Evolutionary conservation across 2,888 invertebrate genomes (phyloP).

Genomic region (Eumacrocentrus americanus): DNA sequence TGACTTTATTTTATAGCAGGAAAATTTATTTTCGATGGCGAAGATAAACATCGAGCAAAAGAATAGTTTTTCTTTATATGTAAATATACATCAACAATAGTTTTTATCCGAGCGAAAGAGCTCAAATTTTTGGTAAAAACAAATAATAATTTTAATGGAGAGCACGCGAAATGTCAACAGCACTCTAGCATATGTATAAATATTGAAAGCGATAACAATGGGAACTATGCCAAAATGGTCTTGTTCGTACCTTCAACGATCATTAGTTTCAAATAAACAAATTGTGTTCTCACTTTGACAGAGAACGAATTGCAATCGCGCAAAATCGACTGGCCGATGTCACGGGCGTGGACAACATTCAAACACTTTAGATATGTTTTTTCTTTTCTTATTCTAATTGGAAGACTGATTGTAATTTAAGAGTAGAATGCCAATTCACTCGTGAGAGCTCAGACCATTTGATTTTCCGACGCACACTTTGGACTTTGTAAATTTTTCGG

Average conservation of each 20-base stretch:
- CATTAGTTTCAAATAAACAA: background rate
- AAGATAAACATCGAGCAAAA: slow-evolving; percentile 19
- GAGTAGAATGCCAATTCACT: background rate
- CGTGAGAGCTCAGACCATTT: background rate
- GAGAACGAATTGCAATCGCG: background rate
- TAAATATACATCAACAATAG: slow-evolving; percentile 40
- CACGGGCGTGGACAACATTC: background rate
- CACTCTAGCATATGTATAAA: background rate
- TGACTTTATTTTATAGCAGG: slow-evolving; percentile 48
- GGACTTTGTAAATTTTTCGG: no score
- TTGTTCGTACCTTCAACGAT: background rate
- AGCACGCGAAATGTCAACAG: background rate
- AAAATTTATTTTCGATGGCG: slow-evolving; percentile 13
- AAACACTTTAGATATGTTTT: background rate
- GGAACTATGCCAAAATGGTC: background rate
- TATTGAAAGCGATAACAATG: background rate
- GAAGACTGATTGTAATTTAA: slow-evolving; percentile 7
- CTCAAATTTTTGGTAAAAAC: background rate
- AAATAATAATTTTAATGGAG: background rate
- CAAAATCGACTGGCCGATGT: background rate
- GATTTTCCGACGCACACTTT: background rate
- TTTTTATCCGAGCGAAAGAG: slow-evolving; percentile 15
- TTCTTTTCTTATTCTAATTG: background rate
- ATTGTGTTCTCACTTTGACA: slow-evolving; percentile 6
- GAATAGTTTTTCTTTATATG: slow-evolving; percentile 39